Evolutionary conservation across 2,888 invertebrate genomes (phyloP).

Genomic region (Calliopum simillimum): DNA sequence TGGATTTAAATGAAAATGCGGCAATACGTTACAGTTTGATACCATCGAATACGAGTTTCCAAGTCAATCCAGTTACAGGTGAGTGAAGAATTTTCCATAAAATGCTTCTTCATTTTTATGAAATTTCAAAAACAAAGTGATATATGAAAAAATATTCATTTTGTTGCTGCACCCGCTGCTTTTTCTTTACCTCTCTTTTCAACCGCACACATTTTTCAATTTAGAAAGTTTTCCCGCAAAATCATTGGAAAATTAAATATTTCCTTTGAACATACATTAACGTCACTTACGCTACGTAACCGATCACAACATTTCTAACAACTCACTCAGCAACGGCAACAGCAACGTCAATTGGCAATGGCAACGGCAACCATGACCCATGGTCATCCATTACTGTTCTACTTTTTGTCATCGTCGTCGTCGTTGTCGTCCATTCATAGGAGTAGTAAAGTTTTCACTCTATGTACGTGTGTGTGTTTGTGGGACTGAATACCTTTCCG

Average conservation of each 20-base stretch:
- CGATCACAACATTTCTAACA: slow-evolving; percentile 55
- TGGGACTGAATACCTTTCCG: slow-evolving; percentile 28
- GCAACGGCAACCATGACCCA: slow-evolving; percentile 55
- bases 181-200: background rate
- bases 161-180: background rate
- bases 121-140: background rate
- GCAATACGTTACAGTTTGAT: slow-evolving; percentile 83
- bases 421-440: slow-evolving; percentile 32
- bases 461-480: slow-evolving; percentile 2
- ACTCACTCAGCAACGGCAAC: slow-evolving; percentile 56
- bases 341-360: slow-evolving; percentile 44
- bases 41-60: slow-evolving; percentile 86
- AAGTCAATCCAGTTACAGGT: slow-evolving; percentile 88
- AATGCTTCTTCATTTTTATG: slow-evolving; percentile 6
- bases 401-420: slow-evolving; percentile 49
- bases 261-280: slow-evolving; percentile 63
- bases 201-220: background rate
- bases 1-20: slow-evolving; percentile 88
- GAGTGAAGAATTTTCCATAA: slow-evolving; percentile 64
- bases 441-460: slow-evolving; percentile 6
- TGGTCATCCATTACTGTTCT: slow-evolving; percentile 62
- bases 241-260: slow-evolving; percentile 47
- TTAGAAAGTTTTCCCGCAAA: slow-evolving; percentile 14
- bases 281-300: slow-evolving; percentile 50
- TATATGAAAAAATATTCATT: background rate